Evolutionary conservation across 2,888 invertebrate species (phyloP), one percentile per base, ranked within the genome.

Genomic region (Nomada fucata): DNA sequence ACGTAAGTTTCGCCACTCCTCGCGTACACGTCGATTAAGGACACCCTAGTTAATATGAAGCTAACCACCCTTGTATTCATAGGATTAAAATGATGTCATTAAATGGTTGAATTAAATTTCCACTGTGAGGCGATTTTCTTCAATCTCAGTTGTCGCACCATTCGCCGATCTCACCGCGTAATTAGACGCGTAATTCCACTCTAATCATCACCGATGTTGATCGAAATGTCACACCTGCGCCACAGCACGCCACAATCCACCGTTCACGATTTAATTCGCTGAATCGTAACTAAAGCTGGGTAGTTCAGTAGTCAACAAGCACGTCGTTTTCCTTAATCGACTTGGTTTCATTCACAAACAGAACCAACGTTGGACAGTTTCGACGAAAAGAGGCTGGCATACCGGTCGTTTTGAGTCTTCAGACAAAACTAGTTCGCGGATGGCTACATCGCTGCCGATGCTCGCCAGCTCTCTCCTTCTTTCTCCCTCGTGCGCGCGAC

Each of bases 391-490:
- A 85, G 85, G 82, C 86, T 84, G 79, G 79, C 82, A 88, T 86
- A 86, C 84, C 87, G 88, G 82, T 88, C 88, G 87, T 90, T 92
- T 92, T 89, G 88, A 90, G 87, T 81, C 86, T 86, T 78, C 89
- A 82, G 87, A 82, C 87, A 79, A 86, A 88, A 86, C 88, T 88
- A 88, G 88, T 81, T 65, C 73, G 63, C 78, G 78, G 82, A 80
- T 87, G 86, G 79, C 82, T 86, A 84, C 88, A 88, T 82, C 87
- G 86, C 87, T 87, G 89, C 78, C 86, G 86, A 87, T 86, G 86
- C 87, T 86, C 86, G 72, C 67, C 67, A 64, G 72, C 87, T 71
- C 79, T 77, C 86, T 87, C 82, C 82, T 71, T 82, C 78, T 79
- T 84, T 82, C 77, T 82, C 82, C 57, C 61, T 67, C 73, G 57